Base-by-base conservation (phyloP, 2,888 invertebrate species). In the Chloroclysta siterata region DNA sequence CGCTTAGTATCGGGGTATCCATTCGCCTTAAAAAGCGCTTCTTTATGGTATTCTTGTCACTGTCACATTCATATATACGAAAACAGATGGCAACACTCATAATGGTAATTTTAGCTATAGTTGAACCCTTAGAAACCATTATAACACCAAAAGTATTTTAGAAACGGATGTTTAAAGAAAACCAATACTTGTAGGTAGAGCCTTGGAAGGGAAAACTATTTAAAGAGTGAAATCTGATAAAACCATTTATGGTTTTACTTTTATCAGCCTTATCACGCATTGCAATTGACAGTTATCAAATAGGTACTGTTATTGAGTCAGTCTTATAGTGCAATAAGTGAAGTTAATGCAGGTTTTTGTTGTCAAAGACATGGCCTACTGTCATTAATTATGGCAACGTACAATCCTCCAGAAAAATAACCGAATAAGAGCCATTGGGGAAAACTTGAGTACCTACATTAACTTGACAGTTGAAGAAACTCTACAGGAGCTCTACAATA, bases 211-310 rank as follows among this genome's bases (percentile, higher is more conserved):
- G 8, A 33, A 33, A 8, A 8, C 7, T 8, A 8, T 33, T 7
- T 3, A 22, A 22, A 1, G 22, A 22, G 22, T 33, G 33, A 36
- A 46, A 22, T 47, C 44, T 47, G 55, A 55, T 55, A 47, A 46
- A 46, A 55, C 4, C 6, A 7, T 41, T 22, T 53, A 47, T n/a
- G 11, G 39, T 5, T 47, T 11, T 13, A 13, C 17, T 29, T 53
- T 59, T 59, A 59, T 59, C 59, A 59, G 22, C 47, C 29, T 53
- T 59, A 59, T 52, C 53, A 44, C 14, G 33, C 41, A 41, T n/a
- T 36, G 47, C 47, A 54, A 50, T 46, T 39, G 10, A 17, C 46
- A 17, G 41, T 42, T 60, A 54, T 60, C 54, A 17, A 50, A 15
- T 47, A 17, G 11, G 46, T 46, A 17, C 46, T 46, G 11, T 42